Evolutionary conservation across 2,888 invertebrate genomes (phyloP).

Genomic region (Chrysolina haemoptera): DNA sequence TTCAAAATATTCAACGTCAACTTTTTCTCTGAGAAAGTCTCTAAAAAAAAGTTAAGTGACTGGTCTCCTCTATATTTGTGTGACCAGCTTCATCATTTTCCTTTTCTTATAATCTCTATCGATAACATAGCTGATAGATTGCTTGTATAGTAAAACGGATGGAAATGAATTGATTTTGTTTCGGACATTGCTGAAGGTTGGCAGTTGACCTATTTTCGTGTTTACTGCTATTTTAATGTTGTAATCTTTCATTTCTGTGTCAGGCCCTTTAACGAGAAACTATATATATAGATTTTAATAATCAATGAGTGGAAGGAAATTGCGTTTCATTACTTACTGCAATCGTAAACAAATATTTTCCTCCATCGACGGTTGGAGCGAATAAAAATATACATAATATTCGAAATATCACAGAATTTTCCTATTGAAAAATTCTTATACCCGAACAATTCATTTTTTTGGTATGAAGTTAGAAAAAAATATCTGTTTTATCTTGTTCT

Average conservation of each 20-base stretch:
- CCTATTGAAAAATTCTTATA: too few species aligned
- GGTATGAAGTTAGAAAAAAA: too few species aligned
- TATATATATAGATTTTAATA: neutral
- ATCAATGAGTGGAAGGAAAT: neutral
- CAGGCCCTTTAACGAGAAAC: neutral
- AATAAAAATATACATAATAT: too few species aligned
- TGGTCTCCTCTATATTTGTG: too few species aligned
- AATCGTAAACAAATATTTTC: neutral
- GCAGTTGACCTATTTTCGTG: neutral
- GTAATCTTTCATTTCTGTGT: constrained; percentile 3
- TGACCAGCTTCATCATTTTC: too few species aligned
- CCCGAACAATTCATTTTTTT: too few species aligned
- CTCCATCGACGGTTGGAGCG: neutral
- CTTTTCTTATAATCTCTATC: too few species aligned
- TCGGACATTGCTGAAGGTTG: neutral
- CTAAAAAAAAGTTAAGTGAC: too few species aligned
- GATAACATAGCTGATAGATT: neutral
- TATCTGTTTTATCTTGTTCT: too few species aligned
- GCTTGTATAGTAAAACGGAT: neutral
- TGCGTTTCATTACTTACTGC: neutral
- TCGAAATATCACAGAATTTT: too few species aligned
- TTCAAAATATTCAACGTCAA: too few species aligned
- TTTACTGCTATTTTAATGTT: constrained; percentile 2
- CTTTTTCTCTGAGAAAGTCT: too few species aligned
- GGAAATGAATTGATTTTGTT: neutral